Conservation (phyloP, 1,140 invertebrate species). For the Muscidifurax raptorellus region DNA sequence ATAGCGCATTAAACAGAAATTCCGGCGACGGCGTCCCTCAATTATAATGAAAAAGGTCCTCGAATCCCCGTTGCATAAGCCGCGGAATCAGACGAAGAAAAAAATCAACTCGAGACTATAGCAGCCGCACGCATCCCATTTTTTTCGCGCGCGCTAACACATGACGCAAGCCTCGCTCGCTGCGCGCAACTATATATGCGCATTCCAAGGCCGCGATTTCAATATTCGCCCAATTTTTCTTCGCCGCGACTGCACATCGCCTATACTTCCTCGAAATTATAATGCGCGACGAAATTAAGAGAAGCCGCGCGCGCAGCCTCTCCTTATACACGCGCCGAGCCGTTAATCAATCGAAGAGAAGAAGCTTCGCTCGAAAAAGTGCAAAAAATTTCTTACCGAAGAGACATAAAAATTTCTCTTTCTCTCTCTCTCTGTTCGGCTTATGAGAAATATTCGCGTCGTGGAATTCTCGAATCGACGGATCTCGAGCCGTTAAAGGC, state of each 20-base stretch:
- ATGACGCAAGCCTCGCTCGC: too few species aligned
- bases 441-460: conserved; percentile 25
- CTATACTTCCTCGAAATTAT: too few species aligned
- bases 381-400: not conserved
- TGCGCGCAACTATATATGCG: not conserved
- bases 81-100: not conserved
- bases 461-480: conserved; percentile 20
- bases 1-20: not conserved
- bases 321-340: not conserved
- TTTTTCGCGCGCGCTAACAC: not conserved
- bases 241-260: too few species aligned
- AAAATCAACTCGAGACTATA: not conserved
- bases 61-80: not conserved
- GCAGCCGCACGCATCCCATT: not conserved
- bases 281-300: not conserved
- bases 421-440: not conserved
- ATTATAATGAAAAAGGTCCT: not conserved
- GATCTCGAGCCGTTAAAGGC: conserved; percentile 31
- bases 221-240: not conserved
- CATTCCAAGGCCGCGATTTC: not conserved
- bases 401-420: conserved; percentile 26
- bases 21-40: not conserved
- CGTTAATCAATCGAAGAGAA: conserved; percentile 20
- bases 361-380: not conserved
- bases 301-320: not conserved